Conservation (phyloP, 2,797 vertebrate genomes). For the Orientallactaga sibirica region DNA sequence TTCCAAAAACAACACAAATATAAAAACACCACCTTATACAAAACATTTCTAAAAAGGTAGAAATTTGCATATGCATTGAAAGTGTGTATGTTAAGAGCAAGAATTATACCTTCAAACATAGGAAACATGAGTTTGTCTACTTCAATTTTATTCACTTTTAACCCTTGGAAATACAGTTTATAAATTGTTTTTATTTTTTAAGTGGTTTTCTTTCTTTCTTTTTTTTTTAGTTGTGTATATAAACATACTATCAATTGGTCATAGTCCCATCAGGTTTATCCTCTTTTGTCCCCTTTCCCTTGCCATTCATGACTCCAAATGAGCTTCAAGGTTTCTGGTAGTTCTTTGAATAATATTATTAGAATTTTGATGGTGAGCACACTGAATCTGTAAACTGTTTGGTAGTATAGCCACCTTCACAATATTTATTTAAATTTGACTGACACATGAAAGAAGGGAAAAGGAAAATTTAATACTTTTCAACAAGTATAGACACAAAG, state of each 20-base stretch:
- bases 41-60: not conserved
- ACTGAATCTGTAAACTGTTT: too few relatives aligned
- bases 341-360: too few relatives aligned
- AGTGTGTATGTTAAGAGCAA: not conserved
- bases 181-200: too few relatives aligned
- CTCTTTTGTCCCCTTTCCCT: too few relatives aligned
- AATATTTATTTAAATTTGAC: not conserved
- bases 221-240: too few relatives aligned
- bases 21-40: not conserved
- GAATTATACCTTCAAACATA: constrained; percentile 21
- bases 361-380: too few relatives aligned
- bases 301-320: too few relatives aligned
- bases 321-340: too few relatives aligned
- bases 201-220: too few relatives aligned
- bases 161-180: not conserved
- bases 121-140: not conserved
- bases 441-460: constrained; percentile 14
- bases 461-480: constrained; percentile 34
- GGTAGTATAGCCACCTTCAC: too few relatives aligned
- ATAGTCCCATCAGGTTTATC: too few relatives aligned
- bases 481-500: not conserved
- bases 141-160: constrained; percentile 49
- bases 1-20: constrained; percentile 9
- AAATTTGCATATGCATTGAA: not conserved
- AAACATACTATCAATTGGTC: too few relatives aligned